These are phyloP conservation scores for Sprattus sprattus DNA, from an alignment of 2,113 vertebrate genomes.

Conservation along the genomic window DNA sequence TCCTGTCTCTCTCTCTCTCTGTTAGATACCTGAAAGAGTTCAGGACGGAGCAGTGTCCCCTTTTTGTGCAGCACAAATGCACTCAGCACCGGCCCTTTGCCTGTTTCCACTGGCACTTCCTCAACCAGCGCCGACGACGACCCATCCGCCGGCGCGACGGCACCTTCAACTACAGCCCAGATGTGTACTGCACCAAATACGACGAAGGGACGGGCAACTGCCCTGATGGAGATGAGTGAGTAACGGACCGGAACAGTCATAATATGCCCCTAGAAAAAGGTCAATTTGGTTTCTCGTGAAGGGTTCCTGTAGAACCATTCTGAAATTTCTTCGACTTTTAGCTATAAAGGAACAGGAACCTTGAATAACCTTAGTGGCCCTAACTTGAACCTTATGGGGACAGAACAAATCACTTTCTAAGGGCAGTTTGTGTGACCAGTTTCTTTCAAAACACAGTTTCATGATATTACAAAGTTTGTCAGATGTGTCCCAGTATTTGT, in stretches of 20 bases:
- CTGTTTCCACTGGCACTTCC: constrained; percentile 98
- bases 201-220: constrained; percentile 94
- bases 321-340: not conserved
- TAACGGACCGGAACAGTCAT: constrained; percentile 31
- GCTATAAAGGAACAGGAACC: not conserved
- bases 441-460: no score
- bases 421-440: no score
- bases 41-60: constrained; percentile 94
- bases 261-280: no score
- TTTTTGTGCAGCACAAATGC: constrained; percentile 98
- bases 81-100: constrained; percentile 94
- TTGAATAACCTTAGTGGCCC: not conserved
- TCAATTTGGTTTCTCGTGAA: no score
- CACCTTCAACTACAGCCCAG: constrained; percentile 97
- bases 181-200: constrained; percentile 97
- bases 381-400: not conserved
- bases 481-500: no score
- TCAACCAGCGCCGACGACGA: constrained; percentile 94
- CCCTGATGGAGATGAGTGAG: constrained; percentile 96
- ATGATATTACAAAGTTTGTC: no score
- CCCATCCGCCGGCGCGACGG: constrained; percentile 92
- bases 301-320: no score
- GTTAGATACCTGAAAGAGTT: constrained; percentile 96
- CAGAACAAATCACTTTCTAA: no score
- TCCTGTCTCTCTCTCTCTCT: not conserved